Percentiles rank a stretch among this genome's conserved stretches.
Conservation (phyloP, 2,797 vertebrate genomes). For the Pseudochirops cupreus region DNA sequence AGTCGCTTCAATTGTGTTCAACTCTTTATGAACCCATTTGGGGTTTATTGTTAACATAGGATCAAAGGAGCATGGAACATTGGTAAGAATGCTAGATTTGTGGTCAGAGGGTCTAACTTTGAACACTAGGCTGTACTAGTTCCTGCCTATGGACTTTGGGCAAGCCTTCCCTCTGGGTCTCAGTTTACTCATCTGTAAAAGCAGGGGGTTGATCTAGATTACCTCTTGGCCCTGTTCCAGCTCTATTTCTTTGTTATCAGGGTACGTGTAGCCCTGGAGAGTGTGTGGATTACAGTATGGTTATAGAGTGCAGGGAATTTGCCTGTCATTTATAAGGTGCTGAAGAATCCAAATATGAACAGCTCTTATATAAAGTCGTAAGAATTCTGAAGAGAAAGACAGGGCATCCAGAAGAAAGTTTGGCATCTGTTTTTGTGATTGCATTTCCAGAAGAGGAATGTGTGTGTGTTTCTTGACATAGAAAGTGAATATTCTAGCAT, state of each 20-base stretch:
- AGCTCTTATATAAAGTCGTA: constrained; percentile 81
- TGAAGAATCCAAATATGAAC: constrained; percentile 83
- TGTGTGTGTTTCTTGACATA: background rate
- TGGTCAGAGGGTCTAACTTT: too few species aligned
- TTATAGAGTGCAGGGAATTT: background rate
- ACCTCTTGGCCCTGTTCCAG: background rate
- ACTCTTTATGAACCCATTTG: too few species aligned
- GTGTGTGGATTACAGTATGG: background rate
- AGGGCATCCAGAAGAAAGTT: background rate
- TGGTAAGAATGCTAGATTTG: too few species aligned
- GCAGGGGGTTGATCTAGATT: background rate
- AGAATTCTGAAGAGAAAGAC: constrained; percentile 53
- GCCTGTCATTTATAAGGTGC: constrained; percentile 91
- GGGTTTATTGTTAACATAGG: too few species aligned
- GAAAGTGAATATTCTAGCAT: background rate
- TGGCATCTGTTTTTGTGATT: background rate
- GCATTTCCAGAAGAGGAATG: background rate
- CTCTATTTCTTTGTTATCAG: background rate
- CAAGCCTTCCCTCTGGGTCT: background rate
- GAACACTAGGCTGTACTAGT: too few species aligned
- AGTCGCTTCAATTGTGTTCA: too few species aligned
- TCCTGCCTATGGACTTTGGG: too few species aligned
- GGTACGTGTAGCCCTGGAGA: background rate
- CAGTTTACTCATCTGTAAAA: background rate
- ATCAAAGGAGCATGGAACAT: too few species aligned